Percentiles rank a stretch among this genome's conserved stretches.
These are phyloP conservation scores for Limnephilus rhombicus DNA, from an alignment of 2,888 invertebrate species.

Conservation along the genomic window DNA sequence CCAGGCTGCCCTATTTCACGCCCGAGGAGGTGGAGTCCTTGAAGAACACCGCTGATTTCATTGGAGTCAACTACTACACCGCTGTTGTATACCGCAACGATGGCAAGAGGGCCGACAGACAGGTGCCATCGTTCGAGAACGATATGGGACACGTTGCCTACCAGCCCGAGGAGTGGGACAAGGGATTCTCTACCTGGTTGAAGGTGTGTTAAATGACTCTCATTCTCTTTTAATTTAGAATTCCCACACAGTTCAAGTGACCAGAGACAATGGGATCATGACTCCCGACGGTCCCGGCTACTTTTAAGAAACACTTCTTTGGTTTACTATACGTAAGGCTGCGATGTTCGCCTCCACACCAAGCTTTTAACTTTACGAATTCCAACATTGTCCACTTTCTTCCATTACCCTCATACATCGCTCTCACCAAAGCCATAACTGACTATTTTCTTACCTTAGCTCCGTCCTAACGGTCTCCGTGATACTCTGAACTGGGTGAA, in stretches of 20 bases:
- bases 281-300: background rate
- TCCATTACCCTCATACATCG: background rate
- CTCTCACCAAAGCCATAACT: background rate
- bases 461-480: conserved; percentile 82
- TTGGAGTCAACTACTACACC: conserved; percentile 82
- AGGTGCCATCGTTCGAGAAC: conserved; percentile 58
- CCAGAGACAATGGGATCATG: background rate
- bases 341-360: background rate
- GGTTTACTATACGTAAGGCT: background rate
- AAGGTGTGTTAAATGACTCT: conserved; percentile 51
- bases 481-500: conserved; percentile 81
- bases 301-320: background rate
- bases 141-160: conserved; percentile 60
- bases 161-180: conserved; percentile 57
- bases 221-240: no score
- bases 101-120: conserved; percentile 21
- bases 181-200: conserved; percentile 59
- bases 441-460: conserved; percentile 70
- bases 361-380: background rate
- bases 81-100: conserved; percentile 69
- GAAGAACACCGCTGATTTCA: conserved; percentile 78
- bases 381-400: background rate
- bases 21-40: conserved; percentile 71
- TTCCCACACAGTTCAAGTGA: background rate
- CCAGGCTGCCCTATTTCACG: conserved; percentile 76